Base-by-base conservation (phyloP, 53 echinoderm and acorn worm genomes). In the Mesocentrotus franciscanus region DNA sequence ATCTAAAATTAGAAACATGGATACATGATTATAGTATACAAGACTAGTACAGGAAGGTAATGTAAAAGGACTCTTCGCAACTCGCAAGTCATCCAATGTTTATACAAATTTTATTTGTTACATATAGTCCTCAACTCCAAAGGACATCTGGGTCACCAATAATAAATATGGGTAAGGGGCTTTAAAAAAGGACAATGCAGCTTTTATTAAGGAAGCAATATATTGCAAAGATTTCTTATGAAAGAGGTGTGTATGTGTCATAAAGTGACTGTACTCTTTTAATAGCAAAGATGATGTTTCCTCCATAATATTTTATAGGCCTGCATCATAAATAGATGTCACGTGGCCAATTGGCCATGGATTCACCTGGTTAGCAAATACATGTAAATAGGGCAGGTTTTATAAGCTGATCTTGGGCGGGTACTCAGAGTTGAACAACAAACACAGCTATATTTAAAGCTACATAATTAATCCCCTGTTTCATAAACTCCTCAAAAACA, bases 361-460 rank as follows among this genome's bases (percentile, higher is more conserved):
- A 81, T 18, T 15, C 81, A 81, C 36, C 36, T 81, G 22, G 81
- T 81, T 42, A 42, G 33, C 20, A 81, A 81, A 81, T 42, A n/a
- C n/a, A n/a, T n/a, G n/a, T n/a, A 81, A 76, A 68, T 13, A 78
- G 34, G 78, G 78, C 78, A 81, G 18, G 81, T 81, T 81, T 81
- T 81, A 20, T 81, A 76, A 76, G 76, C 76, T 33, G 20, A 81
- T 81, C 42, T 36, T 16, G 42, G 42, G 42, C 81, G 36, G 42
- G 9, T 36, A 8, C 8, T 81, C 29, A 81, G 81, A 81, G 9
- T 18, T 20, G 0, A 18, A 36, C 32, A 75, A 75, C 75, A 75
- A 75, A 75, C 75, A 32, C 4, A 32, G 29, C 10, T 33, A 75
- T 33, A 32, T 24, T 3, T 66, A 20, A 49, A 17, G 66, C 66